phyloP scores from a whole-genome alignment of 37 sponge, comb jelly and placozoan genomes.

The Dysidea cf. avara region DNA sequence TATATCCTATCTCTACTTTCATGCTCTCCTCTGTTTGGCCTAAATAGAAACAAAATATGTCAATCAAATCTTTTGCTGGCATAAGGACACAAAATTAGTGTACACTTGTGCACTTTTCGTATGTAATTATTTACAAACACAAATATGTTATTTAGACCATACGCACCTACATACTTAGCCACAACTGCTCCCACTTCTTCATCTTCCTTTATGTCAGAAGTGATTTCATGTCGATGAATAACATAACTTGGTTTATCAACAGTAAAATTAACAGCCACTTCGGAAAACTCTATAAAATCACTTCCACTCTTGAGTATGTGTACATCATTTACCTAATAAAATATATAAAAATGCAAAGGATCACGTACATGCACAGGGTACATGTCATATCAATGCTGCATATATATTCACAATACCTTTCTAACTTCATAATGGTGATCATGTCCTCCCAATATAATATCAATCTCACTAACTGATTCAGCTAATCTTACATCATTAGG shows the following conservation, averaged over 20 bases:
- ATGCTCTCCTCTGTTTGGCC: conserved; percentile 35
- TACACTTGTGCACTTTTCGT: too few species aligned
- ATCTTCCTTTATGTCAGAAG: conserved; percentile 38
- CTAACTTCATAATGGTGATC: conserved; percentile 75
- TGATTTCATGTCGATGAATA: conserved; percentile 33
- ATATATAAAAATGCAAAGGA: too few species aligned
- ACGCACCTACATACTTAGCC: not conserved
- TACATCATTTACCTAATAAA: conserved; percentile 32
- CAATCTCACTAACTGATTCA: conserved; percentile 35
- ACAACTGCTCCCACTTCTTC: conserved; percentile 40
- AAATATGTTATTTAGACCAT: too few species aligned
- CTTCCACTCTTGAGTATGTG: conserved; percentile 78
- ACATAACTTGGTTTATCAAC: conserved; percentile 14
- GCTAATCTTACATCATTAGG: conserved; percentile 72
- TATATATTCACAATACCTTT: conserved; percentile 10
- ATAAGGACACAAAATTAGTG: too few species aligned
- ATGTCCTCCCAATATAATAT: conserved; percentile 81
- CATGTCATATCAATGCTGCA: too few species aligned
- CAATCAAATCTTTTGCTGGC: too few species aligned
- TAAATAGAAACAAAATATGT: not conserved
- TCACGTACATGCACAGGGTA: too few species aligned
- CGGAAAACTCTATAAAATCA: conserved; percentile 76
- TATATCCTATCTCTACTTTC: conserved; percentile 48
- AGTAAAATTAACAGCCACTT: conserved; percentile 48
- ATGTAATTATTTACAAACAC: too few species aligned